Percentiles rank a stretch among this genome's conserved stretches.
phyloP scores from a whole-genome alignment of 2,888 invertebrate genomes.

The Gymnosoma rotundatum region DNA sequence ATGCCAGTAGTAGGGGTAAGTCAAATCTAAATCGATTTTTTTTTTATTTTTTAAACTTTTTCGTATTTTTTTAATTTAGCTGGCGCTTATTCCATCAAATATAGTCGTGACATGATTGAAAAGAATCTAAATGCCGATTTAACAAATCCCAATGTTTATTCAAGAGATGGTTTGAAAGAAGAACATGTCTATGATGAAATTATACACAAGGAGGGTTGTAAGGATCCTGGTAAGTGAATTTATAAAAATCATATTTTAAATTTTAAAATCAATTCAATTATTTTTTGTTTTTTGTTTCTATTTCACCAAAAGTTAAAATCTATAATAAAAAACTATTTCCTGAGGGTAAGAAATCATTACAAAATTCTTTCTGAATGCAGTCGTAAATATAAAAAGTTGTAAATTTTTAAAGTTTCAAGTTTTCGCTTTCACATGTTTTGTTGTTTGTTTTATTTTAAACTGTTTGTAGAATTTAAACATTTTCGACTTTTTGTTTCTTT shows the following conservation, averaged over 20 bases:
- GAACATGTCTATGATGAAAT: conserved; percentile 96
- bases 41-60: neutral
- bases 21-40: neutral
- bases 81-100: conserved; percentile 84
- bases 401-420: neutral
- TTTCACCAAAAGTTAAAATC: conserved; percentile 76
- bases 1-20: conserved; percentile 83
- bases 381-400: neutral
- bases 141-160: conserved; percentile 92
- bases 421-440: neutral
- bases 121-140: conserved; percentile 94
- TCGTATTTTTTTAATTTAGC: conserved; percentile 76
- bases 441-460: no score
- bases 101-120: conserved; percentile 86
- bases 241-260: neutral
- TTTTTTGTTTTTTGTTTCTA: conserved; percentile 22
- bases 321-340: conserved; percentile 81
- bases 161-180: conserved; percentile 88
- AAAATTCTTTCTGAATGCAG: neutral
- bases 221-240: conserved; percentile 84
- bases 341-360: conserved; percentile 78
- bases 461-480: no score
- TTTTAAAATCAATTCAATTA: neutral
- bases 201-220: conserved; percentile 89
- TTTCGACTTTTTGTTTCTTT: no score